Percentiles rank a stretch among this genome's conserved stretches.
These are phyloP conservation scores for Montipora sp. DNA, from an alignment of 64 coral and sea anemone genomes.

Conservation along the genomic window DNA sequence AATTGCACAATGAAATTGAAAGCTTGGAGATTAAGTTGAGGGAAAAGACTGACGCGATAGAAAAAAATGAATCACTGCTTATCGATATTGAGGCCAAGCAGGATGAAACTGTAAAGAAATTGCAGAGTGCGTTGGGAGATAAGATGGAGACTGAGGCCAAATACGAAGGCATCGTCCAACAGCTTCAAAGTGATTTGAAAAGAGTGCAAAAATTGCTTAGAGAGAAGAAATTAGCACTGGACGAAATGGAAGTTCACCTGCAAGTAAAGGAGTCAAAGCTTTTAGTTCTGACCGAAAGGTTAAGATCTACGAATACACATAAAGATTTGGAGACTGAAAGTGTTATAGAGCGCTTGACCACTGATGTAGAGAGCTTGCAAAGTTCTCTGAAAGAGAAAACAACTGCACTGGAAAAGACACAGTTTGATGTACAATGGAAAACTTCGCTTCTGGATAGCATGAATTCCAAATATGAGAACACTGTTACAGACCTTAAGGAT, in stretches of 20 bases:
- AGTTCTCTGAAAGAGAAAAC: not conserved
- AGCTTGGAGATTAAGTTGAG: not conserved
- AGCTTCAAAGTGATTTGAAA: not conserved
- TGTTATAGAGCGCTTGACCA: not conserved
- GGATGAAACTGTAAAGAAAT: not conserved
- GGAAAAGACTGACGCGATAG: not conserved
- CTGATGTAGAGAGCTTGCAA: not conserved
- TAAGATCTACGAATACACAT: not conserved
- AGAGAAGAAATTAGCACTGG: not conserved
- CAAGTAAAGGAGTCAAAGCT: not conserved
- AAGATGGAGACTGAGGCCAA: not conserved
- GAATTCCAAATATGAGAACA: not conserved
- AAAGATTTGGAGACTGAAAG: not conserved
- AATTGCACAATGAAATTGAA: not conserved
- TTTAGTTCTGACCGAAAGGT: not conserved
- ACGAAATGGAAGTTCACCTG: not conserved
- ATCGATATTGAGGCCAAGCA: not conserved
- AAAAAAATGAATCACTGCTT: not conserved
- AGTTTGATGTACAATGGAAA: not conserved
- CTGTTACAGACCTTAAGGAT: not conserved
- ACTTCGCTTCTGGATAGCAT: not conserved
- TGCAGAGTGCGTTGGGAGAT: not conserved
- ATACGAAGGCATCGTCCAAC: not conserved
- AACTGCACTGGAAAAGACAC: not conserved
- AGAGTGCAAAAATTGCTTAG: not conserved